These are phyloP conservation scores for Temnothorax longispinosus DNA, from an alignment of 1,140 invertebrate genomes.

Conservation along the genomic window DNA sequence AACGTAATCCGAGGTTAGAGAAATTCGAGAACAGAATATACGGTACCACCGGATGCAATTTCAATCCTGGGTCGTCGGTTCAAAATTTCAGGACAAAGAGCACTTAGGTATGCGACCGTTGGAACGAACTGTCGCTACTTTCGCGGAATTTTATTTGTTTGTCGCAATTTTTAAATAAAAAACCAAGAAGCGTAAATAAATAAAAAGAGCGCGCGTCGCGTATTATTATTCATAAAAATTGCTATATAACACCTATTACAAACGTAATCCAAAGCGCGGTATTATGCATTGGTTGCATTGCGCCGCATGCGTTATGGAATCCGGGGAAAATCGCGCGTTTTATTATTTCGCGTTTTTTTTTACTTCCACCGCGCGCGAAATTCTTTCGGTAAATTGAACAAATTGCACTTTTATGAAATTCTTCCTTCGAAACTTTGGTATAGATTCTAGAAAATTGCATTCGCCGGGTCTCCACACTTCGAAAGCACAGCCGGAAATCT, in stretches of 20 bases:
- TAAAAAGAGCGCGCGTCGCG: neutral
- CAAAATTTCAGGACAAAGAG: constrained; percentile 2
- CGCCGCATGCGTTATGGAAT: constrained; percentile 24
- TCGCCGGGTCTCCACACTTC: neutral
- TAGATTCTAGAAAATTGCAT: constrained; percentile 7
- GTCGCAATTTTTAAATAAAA: constrained; percentile 6
- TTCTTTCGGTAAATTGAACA: constrained; percentile 38
- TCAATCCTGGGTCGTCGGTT: neutral
- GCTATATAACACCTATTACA: neutral
- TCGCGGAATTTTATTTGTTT: neutral
- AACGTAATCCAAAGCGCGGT: constrained; percentile 27
- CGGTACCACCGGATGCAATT: neutral
- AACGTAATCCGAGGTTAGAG: constrained; percentile 12
- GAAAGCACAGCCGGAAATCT: neutral
- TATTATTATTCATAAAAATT: constrained; percentile 28
- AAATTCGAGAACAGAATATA: constrained; percentile 19
- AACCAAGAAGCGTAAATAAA: constrained; percentile 20
- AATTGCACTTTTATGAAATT: constrained; percentile 60
- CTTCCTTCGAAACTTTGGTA: neutral
- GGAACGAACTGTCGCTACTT: neutral
- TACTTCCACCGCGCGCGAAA: constrained; percentile 27
- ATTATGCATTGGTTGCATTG: constrained; percentile 15
- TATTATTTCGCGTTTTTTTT: constrained; percentile 39
- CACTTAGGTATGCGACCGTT: neutral
- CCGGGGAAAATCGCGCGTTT: constrained; percentile 28